Evolutionary conservation across 2,797 vertebrate species (phyloP).

Genomic region (Anas bahamensis): DNA sequence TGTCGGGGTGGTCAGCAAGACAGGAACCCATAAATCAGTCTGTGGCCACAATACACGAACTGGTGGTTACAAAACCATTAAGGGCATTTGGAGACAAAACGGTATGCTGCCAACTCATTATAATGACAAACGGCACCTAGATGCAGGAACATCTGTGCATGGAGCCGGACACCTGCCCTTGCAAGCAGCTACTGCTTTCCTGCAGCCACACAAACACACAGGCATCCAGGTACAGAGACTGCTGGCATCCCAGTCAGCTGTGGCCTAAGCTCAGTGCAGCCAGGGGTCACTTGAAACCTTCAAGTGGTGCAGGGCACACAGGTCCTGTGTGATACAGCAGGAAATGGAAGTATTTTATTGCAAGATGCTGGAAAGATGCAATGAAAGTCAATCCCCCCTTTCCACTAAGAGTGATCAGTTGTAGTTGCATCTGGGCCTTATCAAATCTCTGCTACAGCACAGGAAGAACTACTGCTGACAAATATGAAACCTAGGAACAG

Average conservation of each 20-base stretch:
- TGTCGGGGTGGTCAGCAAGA: neutral
- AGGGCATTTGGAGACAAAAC: neutral
- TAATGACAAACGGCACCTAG: conserved; percentile 44
- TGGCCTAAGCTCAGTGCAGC: neutral
- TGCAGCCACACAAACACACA: neutral
- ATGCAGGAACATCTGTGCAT: neutral
- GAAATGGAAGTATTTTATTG: neutral
- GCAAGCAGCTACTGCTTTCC: neutral
- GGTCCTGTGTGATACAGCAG: fast-evolving
- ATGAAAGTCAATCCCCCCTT: neutral
- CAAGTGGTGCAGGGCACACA: neutral
- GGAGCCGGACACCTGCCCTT: conserved; percentile 33
- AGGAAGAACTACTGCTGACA: neutral
- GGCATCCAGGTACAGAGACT: neutral
- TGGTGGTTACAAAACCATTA: neutral
- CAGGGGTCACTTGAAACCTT: neutral
- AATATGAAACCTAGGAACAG: neutral
- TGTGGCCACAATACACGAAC: neutral
- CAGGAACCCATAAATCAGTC: conserved; percentile 25
- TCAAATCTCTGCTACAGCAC: neutral
- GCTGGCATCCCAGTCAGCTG: neutral
- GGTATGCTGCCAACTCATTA: conserved; percentile 55
- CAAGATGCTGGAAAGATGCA: fast-evolving
- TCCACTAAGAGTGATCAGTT: neutral
- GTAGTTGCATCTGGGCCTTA: neutral